Percentiles rank a stretch among this genome's conserved stretches.
Conservation (phyloP, 2,113 vertebrate species). For the Lanius collurio region DNA sequence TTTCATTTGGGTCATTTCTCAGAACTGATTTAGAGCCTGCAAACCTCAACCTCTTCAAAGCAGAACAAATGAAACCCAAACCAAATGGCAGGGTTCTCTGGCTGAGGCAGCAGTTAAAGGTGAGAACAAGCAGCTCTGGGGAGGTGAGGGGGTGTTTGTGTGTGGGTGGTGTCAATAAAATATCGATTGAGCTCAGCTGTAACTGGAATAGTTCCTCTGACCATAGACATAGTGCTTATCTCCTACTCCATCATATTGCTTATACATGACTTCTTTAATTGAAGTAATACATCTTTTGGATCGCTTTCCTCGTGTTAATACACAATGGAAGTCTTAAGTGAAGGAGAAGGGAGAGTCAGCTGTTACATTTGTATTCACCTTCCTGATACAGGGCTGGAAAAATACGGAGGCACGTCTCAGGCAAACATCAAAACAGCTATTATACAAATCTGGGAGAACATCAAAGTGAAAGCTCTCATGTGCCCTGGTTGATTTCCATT, state of each 20-base stretch:
- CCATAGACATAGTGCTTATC: not conserved
- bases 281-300: not conserved
- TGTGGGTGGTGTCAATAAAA: not conserved
- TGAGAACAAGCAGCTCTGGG: not conserved
- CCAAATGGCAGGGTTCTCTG: not conserved
- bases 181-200: not conserved
- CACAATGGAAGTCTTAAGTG: not conserved
- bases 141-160: not conserved
- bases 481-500: constrained; percentile 41
- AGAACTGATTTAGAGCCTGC: not conserved
- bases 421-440: constrained; percentile 37
- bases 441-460: constrained; percentile 9
- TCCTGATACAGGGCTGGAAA: not conserved
- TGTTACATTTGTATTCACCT: not conserved
- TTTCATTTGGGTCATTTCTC: not conserved
- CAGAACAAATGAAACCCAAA: not conserved
- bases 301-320: not conserved
- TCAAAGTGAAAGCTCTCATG: not conserved
- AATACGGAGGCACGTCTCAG: not conserved
- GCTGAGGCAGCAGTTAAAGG: not conserved
- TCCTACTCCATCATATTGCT: not conserved
- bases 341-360: not conserved
- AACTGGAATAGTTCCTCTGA: not conserved
- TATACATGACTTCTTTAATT: not conserved
- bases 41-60: not conserved